Conservation (phyloP, 2,888 invertebrate genomes). For the Anthophora plumipes region DNA sequence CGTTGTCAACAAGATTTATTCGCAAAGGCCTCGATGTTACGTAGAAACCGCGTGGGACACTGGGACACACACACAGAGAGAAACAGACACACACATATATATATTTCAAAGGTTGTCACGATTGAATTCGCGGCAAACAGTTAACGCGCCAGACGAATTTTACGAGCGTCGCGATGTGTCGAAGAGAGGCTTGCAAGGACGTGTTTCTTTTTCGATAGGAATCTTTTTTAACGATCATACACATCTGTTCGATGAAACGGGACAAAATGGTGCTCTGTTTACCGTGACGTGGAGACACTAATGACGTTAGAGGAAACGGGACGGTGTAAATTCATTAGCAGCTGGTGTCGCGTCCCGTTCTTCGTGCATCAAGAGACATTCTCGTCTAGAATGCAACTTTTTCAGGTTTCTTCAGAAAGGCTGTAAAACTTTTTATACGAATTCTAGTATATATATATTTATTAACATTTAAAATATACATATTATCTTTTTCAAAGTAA, state of each 20-base stretch:
- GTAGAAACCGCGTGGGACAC: not conserved
- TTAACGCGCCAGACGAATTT: slow-evolving; percentile 59
- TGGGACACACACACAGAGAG: too few species aligned
- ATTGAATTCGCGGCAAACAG: slow-evolving; percentile 61
- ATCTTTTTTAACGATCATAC: slow-evolving; percentile 48
- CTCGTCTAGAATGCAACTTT: too few species aligned
- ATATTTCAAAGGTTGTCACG: slow-evolving; percentile 13
- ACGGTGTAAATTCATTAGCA: slow-evolving; percentile 52
- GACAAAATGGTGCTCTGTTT: slow-evolving; percentile 35
- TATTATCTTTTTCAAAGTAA: too few species aligned
- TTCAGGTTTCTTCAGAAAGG: too few species aligned
- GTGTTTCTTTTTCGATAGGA: slow-evolving; percentile 19
- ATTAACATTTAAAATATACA: too few species aligned
- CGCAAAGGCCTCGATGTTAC: not conserved
- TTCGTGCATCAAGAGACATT: slow-evolving; percentile 43
- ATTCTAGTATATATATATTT: too few species aligned
- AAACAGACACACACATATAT: too few species aligned
- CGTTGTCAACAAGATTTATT: not conserved
- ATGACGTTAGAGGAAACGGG: slow-evolving; percentile 42
- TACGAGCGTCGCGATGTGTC: slow-evolving; percentile 30
- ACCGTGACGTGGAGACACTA: slow-evolving; percentile 39
- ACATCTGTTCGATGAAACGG: slow-evolving; percentile 35
- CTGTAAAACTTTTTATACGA: too few species aligned
- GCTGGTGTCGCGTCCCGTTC: slow-evolving; percentile 40
- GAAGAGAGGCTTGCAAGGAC: slow-evolving; percentile 25